phyloP scores from a whole-genome alignment of 2,113 vertebrate genomes.

The Cyanoramphus novaezelandiae region DNA sequence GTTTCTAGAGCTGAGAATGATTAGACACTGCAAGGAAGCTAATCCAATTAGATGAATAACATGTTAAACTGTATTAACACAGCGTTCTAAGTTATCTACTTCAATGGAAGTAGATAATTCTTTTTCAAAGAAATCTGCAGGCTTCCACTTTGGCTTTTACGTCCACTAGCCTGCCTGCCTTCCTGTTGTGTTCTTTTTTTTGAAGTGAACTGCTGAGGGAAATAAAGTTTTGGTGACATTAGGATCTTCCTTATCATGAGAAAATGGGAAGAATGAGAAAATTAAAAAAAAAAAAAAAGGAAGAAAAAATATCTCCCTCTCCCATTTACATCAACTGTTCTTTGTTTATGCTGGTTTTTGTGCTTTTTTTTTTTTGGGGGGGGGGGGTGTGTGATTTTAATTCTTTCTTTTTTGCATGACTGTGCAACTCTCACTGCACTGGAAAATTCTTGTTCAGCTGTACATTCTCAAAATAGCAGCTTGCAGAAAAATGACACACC shows the following conservation, averaged over 20 bases:
- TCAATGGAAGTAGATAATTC: not conserved
- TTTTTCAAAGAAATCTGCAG: not conserved
- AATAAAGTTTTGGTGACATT: not conserved
- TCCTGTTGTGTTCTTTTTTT: not conserved
- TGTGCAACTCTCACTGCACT: not conserved
- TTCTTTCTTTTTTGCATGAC: not conserved
- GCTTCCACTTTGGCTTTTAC: not conserved
- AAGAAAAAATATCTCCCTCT: not conserved
- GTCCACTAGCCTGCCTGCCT: not conserved
- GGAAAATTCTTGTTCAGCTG: not conserved
- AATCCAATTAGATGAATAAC: not conserved
- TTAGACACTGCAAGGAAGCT: not conserved
- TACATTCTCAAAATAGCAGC: not conserved
- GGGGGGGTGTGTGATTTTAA: not conserved
- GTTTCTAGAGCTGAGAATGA: not conserved
- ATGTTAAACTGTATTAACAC: not conserved
- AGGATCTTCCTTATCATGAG: not conserved
- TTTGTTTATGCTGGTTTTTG: no score
- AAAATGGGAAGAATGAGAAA: not conserved
- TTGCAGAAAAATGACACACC: not conserved
- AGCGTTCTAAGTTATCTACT: not conserved
- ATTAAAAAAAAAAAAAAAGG: not conserved
- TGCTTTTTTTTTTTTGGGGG: not conserved
- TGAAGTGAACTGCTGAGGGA: not conserved
- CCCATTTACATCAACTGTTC: not conserved